Evolutionary conservation across 2,113 vertebrate species (phyloP).

Genomic region (Natator depressus): DNA sequence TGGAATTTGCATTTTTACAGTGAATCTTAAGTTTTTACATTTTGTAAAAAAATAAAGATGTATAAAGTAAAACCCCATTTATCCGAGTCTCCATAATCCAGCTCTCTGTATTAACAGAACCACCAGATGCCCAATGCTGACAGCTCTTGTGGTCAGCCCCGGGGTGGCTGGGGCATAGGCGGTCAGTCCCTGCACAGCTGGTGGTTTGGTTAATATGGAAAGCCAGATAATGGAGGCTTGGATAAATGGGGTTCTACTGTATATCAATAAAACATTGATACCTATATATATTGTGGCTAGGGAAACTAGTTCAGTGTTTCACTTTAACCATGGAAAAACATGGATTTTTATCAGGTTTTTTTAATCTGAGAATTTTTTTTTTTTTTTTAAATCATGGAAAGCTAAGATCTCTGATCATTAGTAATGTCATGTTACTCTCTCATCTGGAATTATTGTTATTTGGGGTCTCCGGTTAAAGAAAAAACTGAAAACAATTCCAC

Average conservation of each 20-base stretch:
- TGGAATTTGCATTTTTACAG: background rate
- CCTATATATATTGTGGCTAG: background rate
- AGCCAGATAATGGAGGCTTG: background rate
- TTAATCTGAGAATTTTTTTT: too few relatives aligned
- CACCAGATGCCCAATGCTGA: background rate
- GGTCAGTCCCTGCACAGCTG: too few relatives aligned
- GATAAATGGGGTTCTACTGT: background rate
- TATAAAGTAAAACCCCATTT: background rate
- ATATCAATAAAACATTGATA: background rate
- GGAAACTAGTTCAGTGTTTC: background rate
- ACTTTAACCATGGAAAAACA: background rate
- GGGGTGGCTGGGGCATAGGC: too few relatives aligned
- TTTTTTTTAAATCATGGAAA: background rate
- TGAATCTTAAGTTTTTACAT: background rate
- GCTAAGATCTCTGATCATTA: background rate
- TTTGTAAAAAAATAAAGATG: background rate
- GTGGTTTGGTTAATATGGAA: background rate
- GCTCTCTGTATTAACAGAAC: background rate
- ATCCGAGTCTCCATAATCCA: background rate
- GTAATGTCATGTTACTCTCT: conserved; percentile 84
- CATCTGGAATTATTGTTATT: conserved; percentile 82
- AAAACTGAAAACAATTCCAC: conserved; percentile 81
- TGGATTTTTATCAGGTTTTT: background rate
- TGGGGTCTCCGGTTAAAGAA: conserved; percentile 83
- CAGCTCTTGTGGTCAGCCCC: too few relatives aligned